Evolutionary conservation across 2,888 invertebrate genomes (phyloP).

Genomic region (Lymantria dispar): DNA sequence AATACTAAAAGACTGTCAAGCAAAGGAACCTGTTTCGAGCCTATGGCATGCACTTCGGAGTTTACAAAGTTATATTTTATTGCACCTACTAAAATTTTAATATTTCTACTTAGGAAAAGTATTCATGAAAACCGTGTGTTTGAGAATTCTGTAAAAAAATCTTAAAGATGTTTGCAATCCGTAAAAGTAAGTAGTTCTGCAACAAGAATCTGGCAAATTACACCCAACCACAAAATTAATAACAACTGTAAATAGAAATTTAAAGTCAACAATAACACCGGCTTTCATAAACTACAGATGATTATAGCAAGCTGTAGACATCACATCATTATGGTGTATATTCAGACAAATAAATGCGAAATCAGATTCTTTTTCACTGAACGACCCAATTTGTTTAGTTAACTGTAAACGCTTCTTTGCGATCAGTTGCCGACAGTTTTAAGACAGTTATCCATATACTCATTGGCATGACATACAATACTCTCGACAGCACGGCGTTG

Average conservation of each 20-base stretch:
- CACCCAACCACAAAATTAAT: neutral
- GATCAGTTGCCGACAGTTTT: conserved; percentile 40
- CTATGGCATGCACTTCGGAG: too few species aligned
- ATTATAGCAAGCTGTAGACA: conserved; percentile 7
- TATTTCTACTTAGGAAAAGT: too few species aligned
- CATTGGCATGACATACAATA: conserved; percentile 63
- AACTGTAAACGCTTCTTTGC: conserved; percentile 63
- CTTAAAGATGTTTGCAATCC: too few species aligned
- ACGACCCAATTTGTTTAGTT: conserved; percentile 47
- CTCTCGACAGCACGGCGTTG: conserved; percentile 47
- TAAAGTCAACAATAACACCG: neutral
- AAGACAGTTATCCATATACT: conserved; percentile 58
- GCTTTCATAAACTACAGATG: conserved; percentile 22
- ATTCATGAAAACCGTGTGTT: too few species aligned
- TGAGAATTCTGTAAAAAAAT: too few species aligned
- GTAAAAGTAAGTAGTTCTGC: too few species aligned
- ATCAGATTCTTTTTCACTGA: conserved; percentile 50
- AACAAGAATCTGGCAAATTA: neutral
- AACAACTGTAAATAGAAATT: neutral
- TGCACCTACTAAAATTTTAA: too few species aligned
- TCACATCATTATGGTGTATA: conserved; percentile 22
- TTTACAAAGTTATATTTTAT: too few species aligned
- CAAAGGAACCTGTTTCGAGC: too few species aligned
- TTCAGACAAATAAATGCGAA: conserved; percentile 35
- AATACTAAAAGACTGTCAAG: too few species aligned